These are phyloP conservation scores for Pteruthius melanotis DNA, from an alignment of 2,113 vertebrate species.

Conservation along the genomic window DNA sequence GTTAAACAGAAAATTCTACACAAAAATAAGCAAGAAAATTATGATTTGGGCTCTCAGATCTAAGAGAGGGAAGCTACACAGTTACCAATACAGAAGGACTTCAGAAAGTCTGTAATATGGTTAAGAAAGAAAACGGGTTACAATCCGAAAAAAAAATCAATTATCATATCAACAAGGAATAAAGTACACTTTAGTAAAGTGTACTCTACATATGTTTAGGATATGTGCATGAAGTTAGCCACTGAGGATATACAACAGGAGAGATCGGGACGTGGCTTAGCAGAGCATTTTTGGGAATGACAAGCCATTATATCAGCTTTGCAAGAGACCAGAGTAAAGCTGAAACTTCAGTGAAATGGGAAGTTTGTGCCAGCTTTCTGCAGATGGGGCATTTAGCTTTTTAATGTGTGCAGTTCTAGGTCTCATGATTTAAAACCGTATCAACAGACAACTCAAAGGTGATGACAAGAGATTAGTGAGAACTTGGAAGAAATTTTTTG, in stretches of 20 bases:
- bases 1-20: not conserved
- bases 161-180: not conserved
- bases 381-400: not conserved
- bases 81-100: not conserved
- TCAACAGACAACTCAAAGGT: not conserved
- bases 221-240: not conserved
- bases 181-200: not conserved
- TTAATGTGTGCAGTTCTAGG: not conserved
- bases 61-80: not conserved
- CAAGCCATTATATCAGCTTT: not conserved
- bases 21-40: not conserved
- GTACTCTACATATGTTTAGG: not conserved
- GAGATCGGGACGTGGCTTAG: not conserved
- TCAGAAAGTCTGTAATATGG: not conserved
- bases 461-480: not conserved
- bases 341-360: not conserved
- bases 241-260: not conserved
- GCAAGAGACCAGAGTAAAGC: not conserved
- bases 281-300: not conserved
- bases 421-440: not conserved
- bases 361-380: not conserved
- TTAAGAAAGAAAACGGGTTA: not conserved
- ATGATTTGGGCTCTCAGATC: not conserved
- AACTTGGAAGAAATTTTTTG: not conserved
- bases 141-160: not conserved